These are phyloP conservation scores for Oligia fasciuncula DNA, from an alignment of 2,888 invertebrate species.

Conservation along the genomic window DNA sequence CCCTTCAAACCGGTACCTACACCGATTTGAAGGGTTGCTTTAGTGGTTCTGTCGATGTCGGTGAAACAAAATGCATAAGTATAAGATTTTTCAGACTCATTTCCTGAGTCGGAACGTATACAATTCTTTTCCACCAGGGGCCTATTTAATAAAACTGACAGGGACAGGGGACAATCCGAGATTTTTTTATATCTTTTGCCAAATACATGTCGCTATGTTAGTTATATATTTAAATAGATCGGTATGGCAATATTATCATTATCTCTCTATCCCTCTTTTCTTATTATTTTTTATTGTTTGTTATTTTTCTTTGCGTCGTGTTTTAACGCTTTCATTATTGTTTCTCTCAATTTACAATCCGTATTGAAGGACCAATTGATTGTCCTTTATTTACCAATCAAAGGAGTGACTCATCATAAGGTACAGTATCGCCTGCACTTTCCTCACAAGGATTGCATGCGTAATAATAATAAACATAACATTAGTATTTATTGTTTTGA, in stretches of 20 bases:
- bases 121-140: neutral
- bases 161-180: neutral
- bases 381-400: slow-evolving; percentile 1
- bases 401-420: slow-evolving; percentile 8
- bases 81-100: neutral
- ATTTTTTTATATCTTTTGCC: neutral
- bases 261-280: neutral
- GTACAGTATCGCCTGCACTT: neutral
- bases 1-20: no score
- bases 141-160: neutral
- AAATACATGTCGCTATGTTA: neutral
- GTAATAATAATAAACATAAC: neutral
- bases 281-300: neutral
- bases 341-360: slow-evolving; percentile 6
- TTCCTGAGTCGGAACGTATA: neutral
- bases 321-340: neutral
- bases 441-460: slow-evolving; percentile 27
- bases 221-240: no score
- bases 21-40: neutral
- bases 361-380: neutral
- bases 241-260: no score
- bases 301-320: neutral
- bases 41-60: neutral
- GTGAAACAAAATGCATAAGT: neutral
- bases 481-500: slow-evolving; percentile 10